These are phyloP conservation scores for Ophiothrix spiculata DNA, from an alignment of 35 echinoderm and acorn worm genomes.

Conservation along the genomic window DNA sequence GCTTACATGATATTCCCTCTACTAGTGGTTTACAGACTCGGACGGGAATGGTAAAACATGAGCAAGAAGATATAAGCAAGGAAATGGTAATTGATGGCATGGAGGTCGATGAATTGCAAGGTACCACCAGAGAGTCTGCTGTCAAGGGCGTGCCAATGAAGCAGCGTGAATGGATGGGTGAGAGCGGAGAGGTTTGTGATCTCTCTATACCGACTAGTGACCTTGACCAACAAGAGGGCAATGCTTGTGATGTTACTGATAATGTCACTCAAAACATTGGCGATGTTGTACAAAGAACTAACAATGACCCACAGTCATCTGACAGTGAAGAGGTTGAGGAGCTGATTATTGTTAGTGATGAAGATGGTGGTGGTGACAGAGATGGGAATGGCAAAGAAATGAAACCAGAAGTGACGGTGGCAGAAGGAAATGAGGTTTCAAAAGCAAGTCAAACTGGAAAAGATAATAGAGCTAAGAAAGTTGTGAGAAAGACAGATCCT, in stretches of 20 bases:
- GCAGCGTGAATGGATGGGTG: not conserved
- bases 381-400: not conserved
- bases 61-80: too few relatives aligned
- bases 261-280: not conserved
- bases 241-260: too few relatives aligned
- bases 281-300: not conserved
- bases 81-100: too few relatives aligned
- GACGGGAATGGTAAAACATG: not conserved
- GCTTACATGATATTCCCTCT: not conserved
- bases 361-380: constrained; percentile 23
- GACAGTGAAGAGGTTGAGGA: constrained; percentile 2
- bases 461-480: constrained; percentile 4
- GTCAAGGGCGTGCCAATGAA: too few relatives aligned
- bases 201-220: not conserved
- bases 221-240: not conserved
- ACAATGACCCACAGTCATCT: too few relatives aligned
- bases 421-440: not conserved
- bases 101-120: too few relatives aligned
- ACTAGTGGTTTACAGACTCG: not conserved
- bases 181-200: not conserved
- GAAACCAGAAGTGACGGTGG: not conserved
- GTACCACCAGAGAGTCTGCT: too few relatives aligned
- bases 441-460: not conserved
- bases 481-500: constrained; percentile 74
- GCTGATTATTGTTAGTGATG: constrained; percentile 5